A percentile compares a stretch with the other conserved stretches of the same genome.
These are phyloP conservation scores for Homalodisca vitripennis DNA, from an alignment of 1,140 invertebrate genomes.

Conservation along the genomic window DNA sequence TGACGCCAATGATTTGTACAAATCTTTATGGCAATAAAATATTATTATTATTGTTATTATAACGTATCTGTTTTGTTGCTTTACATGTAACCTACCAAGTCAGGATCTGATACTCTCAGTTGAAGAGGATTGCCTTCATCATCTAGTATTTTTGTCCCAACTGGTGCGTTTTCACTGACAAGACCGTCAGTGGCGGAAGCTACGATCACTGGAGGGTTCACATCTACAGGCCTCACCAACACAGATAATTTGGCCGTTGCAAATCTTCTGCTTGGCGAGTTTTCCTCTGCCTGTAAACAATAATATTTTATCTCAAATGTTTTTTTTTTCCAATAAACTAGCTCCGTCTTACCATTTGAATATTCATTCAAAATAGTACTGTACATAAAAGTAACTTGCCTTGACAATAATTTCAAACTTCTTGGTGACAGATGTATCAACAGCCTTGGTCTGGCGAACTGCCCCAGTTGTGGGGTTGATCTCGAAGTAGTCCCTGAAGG, in stretches of 20 bases:
- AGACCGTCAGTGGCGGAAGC: conserved; percentile 71
- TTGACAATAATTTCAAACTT: conserved; percentile 73
- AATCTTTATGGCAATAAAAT: neutral
- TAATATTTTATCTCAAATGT: neutral
- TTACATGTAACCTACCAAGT: conserved; percentile 62
- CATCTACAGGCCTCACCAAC: conserved; percentile 78
- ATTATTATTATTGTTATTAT: neutral
- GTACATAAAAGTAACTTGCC: conserved; percentile 47
- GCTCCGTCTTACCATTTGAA: neutral
- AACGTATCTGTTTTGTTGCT: neutral
- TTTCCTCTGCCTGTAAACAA: conserved; percentile 69
- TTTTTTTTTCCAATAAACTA: too few species aligned
- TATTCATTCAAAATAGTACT: neutral
- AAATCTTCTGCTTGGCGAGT: conserved; percentile 70
- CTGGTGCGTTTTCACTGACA: conserved; percentile 81
- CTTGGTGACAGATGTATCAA: conserved; percentile 71
- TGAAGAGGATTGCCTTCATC: conserved; percentile 62
- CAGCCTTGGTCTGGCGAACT: conserved; percentile 73
- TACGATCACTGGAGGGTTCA: conserved; percentile 75
- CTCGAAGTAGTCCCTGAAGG: conserved; percentile 77
- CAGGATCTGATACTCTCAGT: conserved; percentile 74
- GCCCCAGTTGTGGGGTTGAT: conserved; percentile 78
- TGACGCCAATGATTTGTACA: neutral
- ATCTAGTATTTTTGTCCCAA: conserved; percentile 78
- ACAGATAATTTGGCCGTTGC: conserved; percentile 79